Base-by-base conservation (phyloP, 1,140 invertebrate genomes). In the Apocrypta bakeri region DNA sequence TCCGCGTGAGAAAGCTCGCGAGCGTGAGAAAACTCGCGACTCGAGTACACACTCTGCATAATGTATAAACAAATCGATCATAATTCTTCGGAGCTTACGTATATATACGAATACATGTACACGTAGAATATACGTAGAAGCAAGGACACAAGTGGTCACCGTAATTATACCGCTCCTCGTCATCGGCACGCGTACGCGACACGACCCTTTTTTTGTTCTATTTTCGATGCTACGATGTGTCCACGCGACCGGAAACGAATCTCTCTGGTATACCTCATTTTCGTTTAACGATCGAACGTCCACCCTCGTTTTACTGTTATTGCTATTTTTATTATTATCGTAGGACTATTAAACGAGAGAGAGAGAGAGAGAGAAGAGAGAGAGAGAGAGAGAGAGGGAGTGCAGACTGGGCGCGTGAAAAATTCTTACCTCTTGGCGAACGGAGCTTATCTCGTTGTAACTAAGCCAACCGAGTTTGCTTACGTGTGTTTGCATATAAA, bases 171-270 rank as follows among this genome's bases (percentile, higher is more conserved):
- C 85, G 88, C 85, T 74, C 85, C 85, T 2, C 42, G 42, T 88
- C 85, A 79, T 83, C 83, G 88, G 83, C 90, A 91, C 89, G 88
- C 88, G 90, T 48, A 40, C 64, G 21, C 69, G 21, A 33, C 42
- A 68, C 1, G 21, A n/a, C n/a, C n/a, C n/a, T n/a, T n/a, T n/a
- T n/a, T n/a, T n/a, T n/a, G n/a, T n/a, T n/a, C n/a, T n/a, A n/a
- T n/a, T n/a, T n/a, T n/a, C n/a, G n/a, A n/a, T n/a, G n/a, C n/a
- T n/a, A n/a, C n/a, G n/a, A n/a, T n/a, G n/a, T 24, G 79, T 82
- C 73, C 90, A 90, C 89, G 88, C 85, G 90, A 89, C 88, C 89
- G 90, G 90, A 91, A 90, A 66, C 61, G 79, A 73, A 76, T 80
- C 85, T 82, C 42, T 71, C 82, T 81, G 12, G 40, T n/a, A 17